Evolutionary conservation across 2,888 invertebrate genomes (phyloP), one percentile per base, ranked within the genome.

Genomic region (Drosophila merina): DNA sequence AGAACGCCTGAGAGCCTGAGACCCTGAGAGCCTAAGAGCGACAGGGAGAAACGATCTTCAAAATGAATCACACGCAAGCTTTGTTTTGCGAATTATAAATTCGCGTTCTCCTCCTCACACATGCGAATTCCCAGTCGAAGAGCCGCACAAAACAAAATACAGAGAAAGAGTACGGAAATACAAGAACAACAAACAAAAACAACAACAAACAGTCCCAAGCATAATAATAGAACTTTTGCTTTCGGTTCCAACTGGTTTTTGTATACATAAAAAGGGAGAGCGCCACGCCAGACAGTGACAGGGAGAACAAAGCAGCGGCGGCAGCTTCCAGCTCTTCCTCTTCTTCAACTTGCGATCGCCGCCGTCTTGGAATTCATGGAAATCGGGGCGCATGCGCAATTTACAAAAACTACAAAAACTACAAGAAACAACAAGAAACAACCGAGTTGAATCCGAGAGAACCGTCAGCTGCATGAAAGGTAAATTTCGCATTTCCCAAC

Each of bases 171-270:
- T 74, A 71, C 66, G 64, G 63, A 74, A 59, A 51, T 44, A 30
- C 49, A 67, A 55, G 57, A 75, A 48, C 60, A 50, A 40, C 55
- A 71, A 63, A 51, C 64, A 49, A 59, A 62, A 48, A 54, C 62
- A 73, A 66, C 44, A 75, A 40, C 40, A 42, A 42, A 20, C 40
- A 20, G 66, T 36, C 66, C 59, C 66, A 73, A 68, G 59, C 70
- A 66, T 62, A 81, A 83, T 84, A 85, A 75, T 76, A 88, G 79
- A 83, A 88, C 90, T 89, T 89, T 90, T 88, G 90, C 89, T 89
- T 89, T 89, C 90, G 88, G 74, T 84, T 76, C 75, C 81, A 89
- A 89, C 86, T 87, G 88, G 84, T 88, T 88, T 42, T 75, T 50
- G 59, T 69, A 69, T 72, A 67, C 82, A 72, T 66, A 67, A 76